Evolutionary conservation across 1,140 invertebrate genomes (phyloP).

Genomic region (Galleria mellonella): DNA sequence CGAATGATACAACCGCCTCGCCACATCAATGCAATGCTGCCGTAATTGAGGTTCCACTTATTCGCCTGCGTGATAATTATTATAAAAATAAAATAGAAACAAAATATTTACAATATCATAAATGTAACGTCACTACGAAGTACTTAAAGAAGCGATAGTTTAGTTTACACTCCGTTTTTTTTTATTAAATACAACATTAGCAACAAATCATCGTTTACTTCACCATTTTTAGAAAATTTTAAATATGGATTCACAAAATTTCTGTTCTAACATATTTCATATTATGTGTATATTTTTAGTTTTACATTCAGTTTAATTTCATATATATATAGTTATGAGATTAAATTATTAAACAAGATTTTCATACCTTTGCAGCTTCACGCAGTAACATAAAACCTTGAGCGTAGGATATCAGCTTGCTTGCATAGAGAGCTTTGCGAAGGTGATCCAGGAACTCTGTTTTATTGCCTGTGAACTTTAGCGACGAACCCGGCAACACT

Average conservation of each 20-base stretch:
- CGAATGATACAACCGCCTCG: conserved; percentile 99
- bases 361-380: conserved; percentile 87
- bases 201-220: too few relatives aligned
- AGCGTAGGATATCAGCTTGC: conserved; percentile 99
- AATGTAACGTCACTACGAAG: too few relatives aligned
- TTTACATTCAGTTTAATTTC: too few relatives aligned
- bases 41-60: conserved; percentile 97
- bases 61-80: conserved; percentile 65
- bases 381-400: conserved; percentile 99
- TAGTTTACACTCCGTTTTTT: too few relatives aligned
- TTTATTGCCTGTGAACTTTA: conserved; percentile 80
- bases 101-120: too few relatives aligned
- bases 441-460: conserved; percentile 86
- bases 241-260: too few relatives aligned
- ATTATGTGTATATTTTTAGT: too few relatives aligned
- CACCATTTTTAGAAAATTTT: too few relatives aligned
- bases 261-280: too few relatives aligned
- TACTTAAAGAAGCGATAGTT: too few relatives aligned
- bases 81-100: conserved; percentile 2
- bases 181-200: too few relatives aligned
- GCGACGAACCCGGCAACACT: conserved; percentile 81
- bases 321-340: too few relatives aligned
- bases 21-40: conserved; percentile 99
- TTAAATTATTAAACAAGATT: neutral
- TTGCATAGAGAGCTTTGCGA: conserved; percentile 93